Conservation (phyloP, 2,113 vertebrate species). For the Perca fluviatilis region DNA sequence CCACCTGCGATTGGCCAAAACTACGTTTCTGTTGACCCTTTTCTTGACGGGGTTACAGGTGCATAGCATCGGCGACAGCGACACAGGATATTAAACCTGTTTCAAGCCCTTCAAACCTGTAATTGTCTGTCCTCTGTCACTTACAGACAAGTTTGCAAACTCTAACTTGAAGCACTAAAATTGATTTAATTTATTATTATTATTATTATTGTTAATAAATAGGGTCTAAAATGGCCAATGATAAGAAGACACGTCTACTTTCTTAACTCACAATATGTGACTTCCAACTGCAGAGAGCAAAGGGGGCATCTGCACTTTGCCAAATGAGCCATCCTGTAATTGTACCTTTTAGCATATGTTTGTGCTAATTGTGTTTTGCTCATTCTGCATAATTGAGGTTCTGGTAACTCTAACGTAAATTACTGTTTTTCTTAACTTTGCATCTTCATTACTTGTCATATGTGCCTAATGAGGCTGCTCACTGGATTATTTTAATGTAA, state of each 20-base stretch:
- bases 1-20: too few species aligned
- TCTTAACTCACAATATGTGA: not conserved
- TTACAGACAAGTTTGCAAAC: too few species aligned
- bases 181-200: too few species aligned
- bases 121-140: too few species aligned
- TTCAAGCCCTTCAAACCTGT: too few species aligned
- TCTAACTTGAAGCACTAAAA: too few species aligned
- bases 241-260: not conserved
- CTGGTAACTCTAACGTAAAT: slow-evolving; percentile 41
- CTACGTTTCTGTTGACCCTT: too few species aligned
- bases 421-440: slow-evolving; percentile 8
- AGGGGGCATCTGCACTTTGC: slow-evolving; percentile 11
- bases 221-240: too few species aligned
- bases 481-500: slow-evolving; percentile 13
- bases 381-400: slow-evolving; percentile 23
- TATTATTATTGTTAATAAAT: too few species aligned
- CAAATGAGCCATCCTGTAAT: not conserved
- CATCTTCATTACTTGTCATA: slow-evolving; percentile 41
- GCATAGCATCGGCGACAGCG: too few species aligned
- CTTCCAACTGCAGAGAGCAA: not conserved
- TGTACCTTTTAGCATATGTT: slow-evolving; percentile 29
- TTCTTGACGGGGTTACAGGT: too few species aligned
- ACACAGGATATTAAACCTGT: too few species aligned
- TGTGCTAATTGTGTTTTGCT: slow-evolving; percentile 29
- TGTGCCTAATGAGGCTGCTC: slow-evolving; percentile 23